phyloP scores from a whole-genome alignment of 2,797 vertebrate species.

The Argyrosomus regius region DNA sequence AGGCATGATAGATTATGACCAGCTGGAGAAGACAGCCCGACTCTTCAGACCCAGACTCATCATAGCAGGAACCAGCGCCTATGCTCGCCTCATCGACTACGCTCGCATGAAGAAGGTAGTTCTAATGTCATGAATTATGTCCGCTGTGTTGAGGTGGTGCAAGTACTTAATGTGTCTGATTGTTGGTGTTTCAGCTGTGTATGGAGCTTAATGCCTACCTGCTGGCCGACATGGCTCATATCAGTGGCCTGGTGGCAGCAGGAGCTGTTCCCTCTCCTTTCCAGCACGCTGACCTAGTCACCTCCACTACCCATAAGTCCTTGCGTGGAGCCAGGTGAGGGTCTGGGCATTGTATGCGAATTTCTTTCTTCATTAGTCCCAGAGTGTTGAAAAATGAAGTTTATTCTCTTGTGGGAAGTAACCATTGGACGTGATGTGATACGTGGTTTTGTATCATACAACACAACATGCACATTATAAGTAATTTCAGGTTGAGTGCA shows the following conservation, averaged over 20 bases:
- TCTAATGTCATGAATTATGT: not conserved
- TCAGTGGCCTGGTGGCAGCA: conserved; percentile 91
- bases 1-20: conserved; percentile 89
- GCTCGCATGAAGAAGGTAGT: conserved; percentile 86
- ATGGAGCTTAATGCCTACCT: conserved; percentile 88
- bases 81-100: conserved; percentile 90
- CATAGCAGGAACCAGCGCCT: conserved; percentile 90
- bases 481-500: not conserved
- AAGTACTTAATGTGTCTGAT: not conserved
- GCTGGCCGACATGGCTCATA: conserved; percentile 92
- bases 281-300: conserved; percentile 88
- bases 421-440: not conserved
- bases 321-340: conserved; percentile 83
- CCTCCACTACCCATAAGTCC: conserved; percentile 92
- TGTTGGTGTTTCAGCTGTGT: conserved; percentile 84
- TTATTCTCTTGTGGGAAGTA: not conserved
- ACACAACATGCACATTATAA: too few species aligned
- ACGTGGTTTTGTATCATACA: too few species aligned
- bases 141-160: not conserved
- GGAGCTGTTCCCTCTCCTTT: conserved; percentile 90
- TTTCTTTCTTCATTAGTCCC: not conserved
- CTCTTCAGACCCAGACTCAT: conserved; percentile 89
- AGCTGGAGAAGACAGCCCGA: conserved; percentile 85
- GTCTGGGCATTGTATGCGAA: not conserved
- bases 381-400: not conserved